These are phyloP conservation scores for Eidolon helvum DNA, from an alignment of 2,113 vertebrate genomes.

Conservation along the genomic window DNA sequence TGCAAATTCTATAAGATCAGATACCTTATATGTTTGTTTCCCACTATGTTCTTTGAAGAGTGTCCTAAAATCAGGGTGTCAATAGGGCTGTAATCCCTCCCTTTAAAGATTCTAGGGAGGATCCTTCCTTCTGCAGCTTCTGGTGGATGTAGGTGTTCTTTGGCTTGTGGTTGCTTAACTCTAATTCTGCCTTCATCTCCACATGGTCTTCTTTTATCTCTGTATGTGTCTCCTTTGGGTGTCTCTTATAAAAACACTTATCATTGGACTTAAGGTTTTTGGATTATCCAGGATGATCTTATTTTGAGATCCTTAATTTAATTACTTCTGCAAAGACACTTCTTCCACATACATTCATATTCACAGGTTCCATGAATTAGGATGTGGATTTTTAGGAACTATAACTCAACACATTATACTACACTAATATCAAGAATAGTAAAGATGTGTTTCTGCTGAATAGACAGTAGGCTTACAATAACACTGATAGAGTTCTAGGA, in stretches of 20 bases:
- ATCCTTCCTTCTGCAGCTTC: not conserved
- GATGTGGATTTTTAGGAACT: not conserved
- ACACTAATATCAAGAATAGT: not conserved
- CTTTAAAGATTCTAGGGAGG: not conserved
- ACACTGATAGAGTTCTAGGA: not conserved
- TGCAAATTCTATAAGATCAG: not conserved
- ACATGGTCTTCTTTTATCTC: not conserved
- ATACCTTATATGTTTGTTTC: not conserved
- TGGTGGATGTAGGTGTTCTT: not conserved
- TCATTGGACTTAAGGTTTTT: not conserved
- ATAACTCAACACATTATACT: not conserved
- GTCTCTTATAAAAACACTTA: not conserved
- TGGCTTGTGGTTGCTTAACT: not conserved
- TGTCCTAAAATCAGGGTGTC: not conserved
- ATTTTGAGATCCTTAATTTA: not conserved
- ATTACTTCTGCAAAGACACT: not conserved
- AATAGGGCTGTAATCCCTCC: accelerated
- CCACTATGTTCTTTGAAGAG: not conserved
- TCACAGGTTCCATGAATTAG: not conserved
- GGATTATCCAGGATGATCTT: not conserved
- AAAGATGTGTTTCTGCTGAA: not conserved
- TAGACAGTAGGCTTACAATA: not conserved
- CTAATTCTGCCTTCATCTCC: not conserved
- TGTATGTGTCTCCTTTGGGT: not conserved
- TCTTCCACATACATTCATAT: not conserved